phyloP scores from a whole-genome alignment of 2,888 invertebrate genomes.

The Metacarcinus magister region DNA sequence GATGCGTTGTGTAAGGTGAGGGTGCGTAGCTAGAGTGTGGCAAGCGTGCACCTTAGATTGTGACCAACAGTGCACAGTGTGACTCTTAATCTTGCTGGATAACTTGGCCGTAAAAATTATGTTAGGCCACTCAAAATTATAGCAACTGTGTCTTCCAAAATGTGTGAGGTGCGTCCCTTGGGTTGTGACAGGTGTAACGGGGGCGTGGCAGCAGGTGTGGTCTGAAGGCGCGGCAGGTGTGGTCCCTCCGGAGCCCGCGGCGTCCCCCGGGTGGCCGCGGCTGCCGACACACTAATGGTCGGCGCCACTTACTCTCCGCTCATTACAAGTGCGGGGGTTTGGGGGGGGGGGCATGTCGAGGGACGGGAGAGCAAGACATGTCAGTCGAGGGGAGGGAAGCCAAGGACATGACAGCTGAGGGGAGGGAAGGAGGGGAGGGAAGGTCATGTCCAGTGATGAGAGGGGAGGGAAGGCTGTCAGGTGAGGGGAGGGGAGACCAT shows the following conservation, averaged over 20 bases:
- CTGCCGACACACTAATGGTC: constrained; percentile 41
- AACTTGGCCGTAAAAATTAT: not conserved
- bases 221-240: not conserved
- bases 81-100: not conserved
- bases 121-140: not conserved
- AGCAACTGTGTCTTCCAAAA: not conserved
- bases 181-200: constrained; percentile 26
- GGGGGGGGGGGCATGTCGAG: not conserved
- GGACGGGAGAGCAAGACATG: not conserved
- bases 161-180: not conserved
- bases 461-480: not conserved
- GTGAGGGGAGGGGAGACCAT: not conserved
- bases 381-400: not conserved
- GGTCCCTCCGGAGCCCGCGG: not conserved
- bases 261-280: constrained; percentile 36
- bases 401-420: not conserved
- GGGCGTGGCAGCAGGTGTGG: constrained; percentile 32
- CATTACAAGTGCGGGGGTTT: constrained; percentile 18
- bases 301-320: constrained; percentile 31
- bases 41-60: not conserved
- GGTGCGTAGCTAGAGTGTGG: not conserved
- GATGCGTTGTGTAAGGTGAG: not conserved
- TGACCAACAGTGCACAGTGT: not conserved
- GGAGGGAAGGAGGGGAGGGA: not conserved
- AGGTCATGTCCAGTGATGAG: not conserved